Base-by-base conservation (phyloP, 2,797 vertebrate genomes). In the Lycodopsis pacificus region DNA sequence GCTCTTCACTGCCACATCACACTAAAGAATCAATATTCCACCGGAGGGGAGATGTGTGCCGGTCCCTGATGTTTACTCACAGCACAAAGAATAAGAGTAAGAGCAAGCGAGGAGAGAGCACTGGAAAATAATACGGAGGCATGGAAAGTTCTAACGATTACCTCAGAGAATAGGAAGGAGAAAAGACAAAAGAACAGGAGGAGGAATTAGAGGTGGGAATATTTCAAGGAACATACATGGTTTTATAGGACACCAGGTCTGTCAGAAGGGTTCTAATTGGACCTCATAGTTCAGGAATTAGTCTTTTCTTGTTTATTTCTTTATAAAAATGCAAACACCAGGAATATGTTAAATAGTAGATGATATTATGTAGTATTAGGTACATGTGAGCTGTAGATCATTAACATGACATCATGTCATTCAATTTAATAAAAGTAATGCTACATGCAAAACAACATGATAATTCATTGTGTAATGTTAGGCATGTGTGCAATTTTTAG, bases 21-120 rank as follows among this genome's bases (percentile, higher is more conserved):
- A 73, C 81, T 59, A 32, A 65, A 84, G 64, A 79, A 94, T 93
- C 90, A 90, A 93, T 94, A 93, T 79, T 89, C 74, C 86, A 87
- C 73, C 59, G 58, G 81, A 89, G 82, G 76, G 88, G 73, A 89
- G 85, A 76, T 56, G 70, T 78, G 54, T 65, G 51, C 49, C 11
- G 34, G 76, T 91, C 90, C 90, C 85, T 68, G 69, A 85, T 90
- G 89, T 92, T 93, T 91, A 87, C 89, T 84, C 77, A 80, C 56
- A 74, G 61, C 44, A 40, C 65, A 71, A 44, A 79, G 30, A 30
- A 30, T 30, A 30, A 30, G 30, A 77, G 58, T 56, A 30, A 59
- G 77, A 75, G 85, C 71, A 19, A 81, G 76, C n/a, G 49, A 79
- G 70, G 68, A 83, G 71, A 73, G 66, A 62, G 46, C 68, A 70